phyloP scores from a whole-genome alignment of 1,140 invertebrate genomes.

The Nautilus pompilius region DNA sequence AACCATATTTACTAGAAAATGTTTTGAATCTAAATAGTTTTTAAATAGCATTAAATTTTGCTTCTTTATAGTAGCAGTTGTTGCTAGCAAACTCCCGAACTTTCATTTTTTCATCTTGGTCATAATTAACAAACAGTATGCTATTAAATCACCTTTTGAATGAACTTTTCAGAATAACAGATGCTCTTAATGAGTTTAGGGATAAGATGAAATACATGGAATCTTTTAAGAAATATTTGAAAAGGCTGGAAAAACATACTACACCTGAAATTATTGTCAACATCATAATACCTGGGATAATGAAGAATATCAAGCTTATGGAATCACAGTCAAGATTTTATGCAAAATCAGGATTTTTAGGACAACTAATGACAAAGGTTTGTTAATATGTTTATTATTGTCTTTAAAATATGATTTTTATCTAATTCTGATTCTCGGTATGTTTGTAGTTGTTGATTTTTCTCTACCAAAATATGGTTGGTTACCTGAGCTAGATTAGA shows the following conservation, averaged over 20 bases:
- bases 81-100: too few species aligned
- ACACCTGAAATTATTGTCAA: constrained; percentile 47
- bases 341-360: constrained; percentile 51
- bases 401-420: neutral
- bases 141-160: constrained; percentile 4
- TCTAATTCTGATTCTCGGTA: neutral
- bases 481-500: too few species aligned
- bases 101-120: too few species aligned
- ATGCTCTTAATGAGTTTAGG: constrained; percentile 55
- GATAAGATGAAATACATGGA: constrained; percentile 56
- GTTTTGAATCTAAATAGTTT: too few species aligned
- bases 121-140: too few species aligned
- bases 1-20: too few species aligned
- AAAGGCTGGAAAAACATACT: constrained; percentile 48
- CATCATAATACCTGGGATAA: constrained; percentile 47
- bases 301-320: constrained; percentile 50
- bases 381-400: constrained; percentile 4
- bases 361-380: constrained; percentile 51
- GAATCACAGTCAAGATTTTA: constrained; percentile 53
- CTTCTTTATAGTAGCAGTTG: too few species aligned
- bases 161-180: constrained; percentile 47
- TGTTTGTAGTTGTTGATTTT: neutral
- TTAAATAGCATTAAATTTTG: too few species aligned
- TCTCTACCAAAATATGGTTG: constrained; percentile 8
- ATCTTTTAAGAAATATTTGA: constrained; percentile 47